Evolutionary conservation across 2,113 vertebrate species (phyloP), one percentile per base, ranked within the genome.

Genomic region (Neotoma lepida): DNA sequence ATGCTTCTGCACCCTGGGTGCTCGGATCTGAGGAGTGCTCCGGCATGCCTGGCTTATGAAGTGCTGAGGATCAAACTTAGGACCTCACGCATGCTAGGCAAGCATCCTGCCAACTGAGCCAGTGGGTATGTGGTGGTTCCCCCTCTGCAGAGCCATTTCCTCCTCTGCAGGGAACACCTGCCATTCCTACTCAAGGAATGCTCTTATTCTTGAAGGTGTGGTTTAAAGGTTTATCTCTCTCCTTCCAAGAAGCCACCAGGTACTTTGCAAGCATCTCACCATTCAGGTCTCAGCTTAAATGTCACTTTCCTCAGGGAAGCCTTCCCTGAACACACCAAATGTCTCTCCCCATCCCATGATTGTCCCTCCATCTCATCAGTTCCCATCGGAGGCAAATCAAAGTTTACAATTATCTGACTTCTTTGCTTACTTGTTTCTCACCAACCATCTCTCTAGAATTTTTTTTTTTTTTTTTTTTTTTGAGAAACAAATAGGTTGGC

Each of bases 401-500:
- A 94, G 87, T 80, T 24, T 49, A 30, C 84, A 46, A 39, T 39
- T 35, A 4, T 51, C 18, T 76, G 68, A 76, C 80, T 88, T 86
- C 80, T 94, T 92, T 81, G 78, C 74, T 90, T 68, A n/a, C n/a
- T 56, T 76, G 9, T 35, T 92, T 90, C 77, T 95, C 77, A 85
- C 26, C 46, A 46, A 66, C 22, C 70, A 82, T 44, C 26, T 10
- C 33, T 26, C 15, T 26, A 71, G 66, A 96, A 71, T 4, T 49
- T 49, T 9, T 49, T 49, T 49, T 49, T 9, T 49, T 49, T 49
- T 49, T 49, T 6, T 49, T 49, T 78, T 90, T 89, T 54, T 78
- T n/a, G 91, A 58, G 33, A 91, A 82, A 95, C 15, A 74, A 84
- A 54, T 1, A 54, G 39, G 22, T 61, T 54, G 28, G 46, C 10